Percentiles rank a stretch among this genome's conserved stretches.
These are phyloP conservation scores for Pheosia gnoma DNA, from an alignment of 2,888 invertebrate species.

Conservation along the genomic window DNA sequence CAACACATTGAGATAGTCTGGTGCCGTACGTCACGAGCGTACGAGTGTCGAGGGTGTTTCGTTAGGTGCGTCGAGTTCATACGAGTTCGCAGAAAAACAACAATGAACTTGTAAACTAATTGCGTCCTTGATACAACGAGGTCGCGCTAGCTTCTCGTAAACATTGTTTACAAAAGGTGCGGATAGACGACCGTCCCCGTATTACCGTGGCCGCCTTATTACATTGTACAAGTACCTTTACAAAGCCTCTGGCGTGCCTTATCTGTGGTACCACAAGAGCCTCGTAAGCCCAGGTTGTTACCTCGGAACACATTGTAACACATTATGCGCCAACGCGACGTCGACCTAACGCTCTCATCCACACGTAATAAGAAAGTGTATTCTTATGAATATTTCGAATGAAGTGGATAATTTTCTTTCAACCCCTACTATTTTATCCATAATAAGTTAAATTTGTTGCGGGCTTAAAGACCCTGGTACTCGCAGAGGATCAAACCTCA, in stretches of 20 bases:
- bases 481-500: no score
- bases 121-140: conserved; percentile 58
- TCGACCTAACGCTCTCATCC: conserved; percentile 64
- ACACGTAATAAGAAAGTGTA: conserved; percentile 73
- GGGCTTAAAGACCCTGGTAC: no score
- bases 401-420: no score
- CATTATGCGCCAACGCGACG: conserved; percentile 73
- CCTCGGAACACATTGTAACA: conserved; percentile 79
- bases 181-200: conserved; percentile 57
- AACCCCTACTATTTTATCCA: no score
- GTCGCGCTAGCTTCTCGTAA: conserved; percentile 48
- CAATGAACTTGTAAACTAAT: conserved; percentile 56
- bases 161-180: conserved; percentile 71
- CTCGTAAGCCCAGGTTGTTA: conserved; percentile 79
- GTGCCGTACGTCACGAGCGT: conserved; percentile 22
- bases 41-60: conserved; percentile 30
- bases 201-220: conserved; percentile 71
- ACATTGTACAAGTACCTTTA: conserved; percentile 70
- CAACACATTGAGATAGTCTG: conserved; percentile 25
- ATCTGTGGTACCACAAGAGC: conserved; percentile 72
- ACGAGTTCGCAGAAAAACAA: conserved; percentile 42
- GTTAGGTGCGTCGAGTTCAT: conserved; percentile 32
- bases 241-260: conserved; percentile 78
- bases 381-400: conserved; percentile 68
- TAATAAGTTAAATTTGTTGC: no score